Base-by-base conservation (phyloP, 2,888 invertebrate genomes). In the Melangyna quadrimaculata region DNA sequence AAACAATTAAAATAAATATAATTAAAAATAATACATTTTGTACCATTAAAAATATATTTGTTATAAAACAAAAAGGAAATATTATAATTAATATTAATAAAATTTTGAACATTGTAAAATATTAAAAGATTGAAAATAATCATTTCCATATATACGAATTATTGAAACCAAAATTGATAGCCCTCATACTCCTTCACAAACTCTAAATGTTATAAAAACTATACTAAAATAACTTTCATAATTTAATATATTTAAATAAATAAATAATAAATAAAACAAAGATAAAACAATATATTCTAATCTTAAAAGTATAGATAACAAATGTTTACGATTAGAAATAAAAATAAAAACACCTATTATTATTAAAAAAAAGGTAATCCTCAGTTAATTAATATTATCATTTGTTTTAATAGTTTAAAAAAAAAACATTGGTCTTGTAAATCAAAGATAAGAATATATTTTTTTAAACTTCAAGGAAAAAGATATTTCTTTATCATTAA, bases 341-440 rank as follows among this genome's bases (percentile, higher is more conserved):
- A 93, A 94, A 91, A 92, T 92, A 89, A 93, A 90, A 91, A 93
- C 91, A 0, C 93, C 93, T 77, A 93, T 81, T 90, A 94, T 89
- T 93, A 92, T 93, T 89, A 94, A 93, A 91, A 93, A n/a, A 93
- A 90, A 90, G 91, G 90, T 88, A 93, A 88, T 87, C 93, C 83
- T 90, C 89, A 91, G 88, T 92, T 92, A 90, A 92, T 88, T 88
- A 90, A 89, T 90, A 92, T 91, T 92, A 93, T 92, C 93, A 94
- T 93, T 93, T 92, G 93, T 93, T 94, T 94, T 94, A 93, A 94
- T 94, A 94, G 93, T 94, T n/a, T 94, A 94, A 93, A 88, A 88
- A n/a, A n/a, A 94, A 94, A 95, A 94, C 92, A 93, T 93, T 94
- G 94, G 93, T 94, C 93, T 95, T 94, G 94, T 95, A 95, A 94